A percentile compares a stretch with the other conserved stretches of the same genome.
Conservation (phyloP, 2,797 vertebrate species). For the Poeciliopsis infans region DNA sequence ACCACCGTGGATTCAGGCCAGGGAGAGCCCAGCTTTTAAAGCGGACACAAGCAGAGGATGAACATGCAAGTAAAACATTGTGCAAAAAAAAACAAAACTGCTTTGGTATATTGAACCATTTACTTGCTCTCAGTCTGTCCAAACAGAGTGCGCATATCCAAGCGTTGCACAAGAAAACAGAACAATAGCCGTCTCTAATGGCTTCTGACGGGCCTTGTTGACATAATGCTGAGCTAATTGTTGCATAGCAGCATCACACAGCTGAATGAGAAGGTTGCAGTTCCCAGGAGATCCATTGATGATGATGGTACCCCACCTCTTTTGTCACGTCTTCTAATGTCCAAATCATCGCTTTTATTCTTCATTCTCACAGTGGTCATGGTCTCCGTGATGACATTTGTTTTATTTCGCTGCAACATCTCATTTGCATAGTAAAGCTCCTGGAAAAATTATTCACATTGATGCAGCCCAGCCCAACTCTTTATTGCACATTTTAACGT, state of each 20-base stretch:
- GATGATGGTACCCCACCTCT: conserved; percentile 41
- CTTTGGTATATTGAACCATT: background rate
- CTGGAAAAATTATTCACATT: background rate
- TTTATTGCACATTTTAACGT: no score
- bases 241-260: conserved; percentile 8
- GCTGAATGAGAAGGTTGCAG: conserved; percentile 50
- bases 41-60: conserved; percentile 37
- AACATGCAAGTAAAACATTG: conserved; percentile 13
- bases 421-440: background rate
- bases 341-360: background rate
- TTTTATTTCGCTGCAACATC: background rate
- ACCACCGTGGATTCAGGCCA: conserved; percentile 60
- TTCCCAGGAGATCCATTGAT: conserved; percentile 46
- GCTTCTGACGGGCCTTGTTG: conserved; percentile 13
- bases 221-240: conserved; percentile 34
- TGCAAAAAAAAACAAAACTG: conserved; percentile 10
- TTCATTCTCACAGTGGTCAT: conserved; percentile 1
- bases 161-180: background rate
- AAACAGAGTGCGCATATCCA: background rate
- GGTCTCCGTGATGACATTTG: conserved; percentile 9
- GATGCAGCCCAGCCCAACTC: no score
- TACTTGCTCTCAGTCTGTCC: conserved; percentile 9
- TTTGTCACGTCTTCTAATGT: conserved; percentile 19
- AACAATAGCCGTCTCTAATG: conserved; percentile 12
- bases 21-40: conserved; percentile 43